These are phyloP conservation scores for Chloropsis cyanopogon DNA, from an alignment of 2,113 vertebrate genomes.

Conservation along the genomic window DNA sequence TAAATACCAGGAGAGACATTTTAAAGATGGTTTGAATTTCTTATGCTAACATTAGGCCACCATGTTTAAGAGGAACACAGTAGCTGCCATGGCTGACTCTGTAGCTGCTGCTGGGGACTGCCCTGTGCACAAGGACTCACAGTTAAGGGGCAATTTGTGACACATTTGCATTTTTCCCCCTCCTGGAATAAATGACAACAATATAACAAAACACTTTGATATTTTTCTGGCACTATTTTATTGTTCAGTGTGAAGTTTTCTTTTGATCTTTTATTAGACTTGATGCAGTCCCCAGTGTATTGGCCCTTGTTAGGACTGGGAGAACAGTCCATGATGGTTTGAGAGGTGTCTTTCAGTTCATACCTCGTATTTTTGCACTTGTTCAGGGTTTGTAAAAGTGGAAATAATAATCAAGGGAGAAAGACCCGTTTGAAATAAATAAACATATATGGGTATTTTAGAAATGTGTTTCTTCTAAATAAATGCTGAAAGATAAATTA, in stretches of 20 bases:
- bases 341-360: background rate
- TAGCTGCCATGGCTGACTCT: background rate
- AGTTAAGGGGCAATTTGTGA: background rate
- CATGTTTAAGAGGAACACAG: background rate
- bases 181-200: background rate
- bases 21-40: background rate
- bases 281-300: background rate
- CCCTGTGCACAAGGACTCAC: background rate
- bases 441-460: background rate
- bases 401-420: background rate
- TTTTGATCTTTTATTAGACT: background rate
- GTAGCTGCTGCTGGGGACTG: background rate
- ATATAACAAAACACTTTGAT: background rate
- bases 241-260: background rate
- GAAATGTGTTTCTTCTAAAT: background rate
- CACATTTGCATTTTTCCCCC: background rate
- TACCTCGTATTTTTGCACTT: background rate
- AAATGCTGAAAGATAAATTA: background rate
- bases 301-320: background rate
- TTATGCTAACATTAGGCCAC: fast-evolving
- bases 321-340: background rate
- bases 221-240: background rate
- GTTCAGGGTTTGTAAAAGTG: background rate
- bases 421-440: background rate
- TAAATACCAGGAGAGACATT: background rate